Evolutionary conservation across 2,888 invertebrate species (phyloP), one percentile per base, ranked within the genome.

Genomic region (Sisyra terminalis): DNA sequence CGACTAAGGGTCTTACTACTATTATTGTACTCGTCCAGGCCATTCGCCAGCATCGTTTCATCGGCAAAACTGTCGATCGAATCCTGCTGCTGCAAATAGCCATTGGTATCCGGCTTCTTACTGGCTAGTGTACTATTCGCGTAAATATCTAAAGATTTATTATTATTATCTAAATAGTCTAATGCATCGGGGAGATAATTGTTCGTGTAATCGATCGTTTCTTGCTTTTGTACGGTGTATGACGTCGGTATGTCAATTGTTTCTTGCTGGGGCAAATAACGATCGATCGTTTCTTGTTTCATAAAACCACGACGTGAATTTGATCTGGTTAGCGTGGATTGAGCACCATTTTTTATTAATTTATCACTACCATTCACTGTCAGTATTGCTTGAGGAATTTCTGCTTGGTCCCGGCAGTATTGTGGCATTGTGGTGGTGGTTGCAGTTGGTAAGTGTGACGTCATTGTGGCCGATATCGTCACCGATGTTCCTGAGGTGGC

Each of bases 1-100:
- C 56, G 57, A 45, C 52, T 57, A 53, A 57, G 57, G 53, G 59
- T 58, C 52, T 57, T 56, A 46, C 48, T 54, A 30, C 52, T 52
- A 24, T 24, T 24, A 24, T 24, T 24, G 46, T 55, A 53, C 44
- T 57, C 56, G 38, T 54, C 53, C 14, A 51, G 49, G 45, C 46
- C 47, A 30, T 45, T 45, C n/a, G 48, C 48, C 30, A 45, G 41
- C n/a, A 53, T 48, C 39, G 62, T 63, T 46, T 67, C 62, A 44
- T 61, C 66, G 9, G 59, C 56, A 49, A 66, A 68, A 49, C 64
- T 66, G 43, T 69, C 68, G 5, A 66, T 53, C 2, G 65, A 64
- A 43, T 66, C 67, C 49, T 66, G 65, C n/a, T 54, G 50, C 39
- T 53, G 50, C 24, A 57, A 50, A 42, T 50, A 52, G 18, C 43